phyloP scores from a whole-genome alignment of 2,113 vertebrate genomes.

The Azemiops feae region DNA sequence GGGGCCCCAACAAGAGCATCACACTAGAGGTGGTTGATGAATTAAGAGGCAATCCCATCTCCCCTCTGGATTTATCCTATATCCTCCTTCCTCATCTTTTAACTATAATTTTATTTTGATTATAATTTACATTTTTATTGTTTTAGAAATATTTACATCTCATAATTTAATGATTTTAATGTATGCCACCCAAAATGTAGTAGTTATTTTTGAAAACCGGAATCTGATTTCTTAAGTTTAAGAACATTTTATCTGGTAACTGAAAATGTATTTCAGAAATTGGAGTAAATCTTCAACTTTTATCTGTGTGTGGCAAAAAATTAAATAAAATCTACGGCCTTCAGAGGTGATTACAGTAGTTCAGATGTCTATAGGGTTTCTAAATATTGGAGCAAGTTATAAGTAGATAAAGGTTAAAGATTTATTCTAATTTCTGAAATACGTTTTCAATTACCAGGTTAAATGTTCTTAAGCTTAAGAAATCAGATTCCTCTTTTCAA shows the following conservation, averaged over 20 bases:
- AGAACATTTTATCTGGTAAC: not conserved
- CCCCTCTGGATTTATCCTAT: too few relatives aligned
- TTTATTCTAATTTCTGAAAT: not conserved
- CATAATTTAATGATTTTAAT: too few relatives aligned
- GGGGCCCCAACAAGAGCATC: too few relatives aligned
- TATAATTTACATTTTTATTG: too few relatives aligned
- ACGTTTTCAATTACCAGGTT: not conserved
- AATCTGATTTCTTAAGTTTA: not conserved
- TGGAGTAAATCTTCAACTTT: not conserved
- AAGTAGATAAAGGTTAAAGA: not conserved
- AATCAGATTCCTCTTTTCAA: not conserved
- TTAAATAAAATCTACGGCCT: not conserved
- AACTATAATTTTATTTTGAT: too few relatives aligned
- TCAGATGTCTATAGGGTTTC: not conserved
- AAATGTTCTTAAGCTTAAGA: not conserved
- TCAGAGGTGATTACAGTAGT: not conserved
- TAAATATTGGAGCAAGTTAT: not conserved
- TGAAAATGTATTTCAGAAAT: not conserved
- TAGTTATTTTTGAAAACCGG: not conserved
- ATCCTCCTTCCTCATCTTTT: too few relatives aligned
- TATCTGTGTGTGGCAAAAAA: too few relatives aligned
- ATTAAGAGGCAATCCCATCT: too few relatives aligned
- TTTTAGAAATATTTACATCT: too few relatives aligned
- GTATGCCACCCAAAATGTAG: not conserved
- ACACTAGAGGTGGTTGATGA: too few relatives aligned